Percentiles rank a stretch among this genome's conserved stretches.
Conservation (phyloP, 2,113 vertebrate species). For the Agelaius phoeniceus region DNA sequence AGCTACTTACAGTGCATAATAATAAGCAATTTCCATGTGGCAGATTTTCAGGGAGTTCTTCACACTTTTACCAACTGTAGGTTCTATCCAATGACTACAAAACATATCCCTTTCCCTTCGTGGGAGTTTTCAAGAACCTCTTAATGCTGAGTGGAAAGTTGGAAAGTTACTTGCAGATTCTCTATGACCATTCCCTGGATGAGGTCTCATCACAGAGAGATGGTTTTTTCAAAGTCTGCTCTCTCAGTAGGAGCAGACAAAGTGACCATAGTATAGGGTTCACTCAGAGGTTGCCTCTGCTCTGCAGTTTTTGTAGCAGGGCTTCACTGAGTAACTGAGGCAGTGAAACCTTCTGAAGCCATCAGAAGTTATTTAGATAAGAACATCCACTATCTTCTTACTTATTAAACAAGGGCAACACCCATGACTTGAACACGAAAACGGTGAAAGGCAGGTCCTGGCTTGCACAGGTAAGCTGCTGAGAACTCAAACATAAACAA, state of each 20-base stretch:
- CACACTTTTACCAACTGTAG: not conserved
- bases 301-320: not conserved
- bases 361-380: not conserved
- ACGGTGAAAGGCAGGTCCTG: not conserved
- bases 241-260: not conserved
- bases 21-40: not conserved
- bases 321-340: not conserved
- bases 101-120: not conserved
- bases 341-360: not conserved
- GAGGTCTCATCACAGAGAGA: not conserved
- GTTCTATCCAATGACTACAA: not conserved
- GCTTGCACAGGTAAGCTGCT: not conserved
- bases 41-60: not conserved
- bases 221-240: not conserved
- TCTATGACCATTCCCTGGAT: fast-evolving
- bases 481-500: not conserved
- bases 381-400: not conserved
- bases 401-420: not conserved
- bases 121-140: not conserved
- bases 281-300: not conserved
- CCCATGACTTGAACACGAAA: too few species aligned
- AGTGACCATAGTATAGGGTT: not conserved
- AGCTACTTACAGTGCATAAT: not conserved
- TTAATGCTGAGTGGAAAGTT: not conserved
- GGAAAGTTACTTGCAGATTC: not conserved